Base-by-base conservation (phyloP, 2,888 invertebrate species). In the Glaucopsyche alexis region DNA sequence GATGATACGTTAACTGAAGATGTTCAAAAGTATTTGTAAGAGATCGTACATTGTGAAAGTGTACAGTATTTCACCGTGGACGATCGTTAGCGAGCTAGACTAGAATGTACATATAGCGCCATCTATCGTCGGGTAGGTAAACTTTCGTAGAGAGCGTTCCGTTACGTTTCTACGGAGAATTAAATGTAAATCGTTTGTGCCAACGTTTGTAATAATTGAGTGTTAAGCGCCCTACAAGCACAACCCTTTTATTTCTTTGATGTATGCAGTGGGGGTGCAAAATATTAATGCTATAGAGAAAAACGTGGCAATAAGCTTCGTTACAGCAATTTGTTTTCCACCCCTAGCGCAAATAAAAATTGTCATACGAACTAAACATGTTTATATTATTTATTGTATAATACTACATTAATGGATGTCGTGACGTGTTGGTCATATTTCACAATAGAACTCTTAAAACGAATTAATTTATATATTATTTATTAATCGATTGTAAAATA, bases 191-290 rank as follows among this genome's bases (percentile, higher is more conserved):
- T 88, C 88, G 84, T 88, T 87, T 88, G 91, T 91, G 92, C 91
- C 91, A 91, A 91, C 87, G 86, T 91, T 89, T 88, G 87, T 90
- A 86, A 88, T 90, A 89, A 89, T 89, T 85, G 88, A 89, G 89
- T 88, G 87, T 87, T 86, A 82, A 83, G 84, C 88, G 85, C 90
- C 89, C 90, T 89, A 84, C 87, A 82, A 84, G 82, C 83, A 84
- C 85, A 89, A 89, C 91, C 92, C 89, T 90, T 90, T 86, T 85
- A 85, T 91, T 90, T 87, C 90, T 91, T 92, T 93, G 91, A 92
- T 92, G 90, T 91, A 88, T 87, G 86, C 87, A 84, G 82, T 81
- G 82, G 89, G 91, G 91, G 90, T 89, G 91, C 85, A 85, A 90
- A 89, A 89, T 89, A 87, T 90, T 91, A 90, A 88, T 87, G 84